Percentiles rank a stretch among this genome's conserved stretches.
These are phyloP conservation scores for Echinops telfairi DNA, from an alignment of 2,113 vertebrate species.

Conservation along the genomic window DNA sequence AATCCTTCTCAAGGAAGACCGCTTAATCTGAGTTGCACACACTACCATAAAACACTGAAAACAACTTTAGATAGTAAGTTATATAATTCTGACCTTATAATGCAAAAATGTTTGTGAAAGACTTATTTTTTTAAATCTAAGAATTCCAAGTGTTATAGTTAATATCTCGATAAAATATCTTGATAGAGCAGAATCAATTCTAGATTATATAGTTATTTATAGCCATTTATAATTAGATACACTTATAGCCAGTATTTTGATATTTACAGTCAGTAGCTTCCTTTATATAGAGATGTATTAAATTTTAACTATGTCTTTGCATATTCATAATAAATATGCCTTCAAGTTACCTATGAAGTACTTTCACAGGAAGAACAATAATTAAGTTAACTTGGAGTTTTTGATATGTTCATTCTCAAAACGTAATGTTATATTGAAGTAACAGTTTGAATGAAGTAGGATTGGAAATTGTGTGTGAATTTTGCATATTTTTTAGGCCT, in stretches of 20 bases:
- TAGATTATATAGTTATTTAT: background rate
- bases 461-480: slow-evolving; percentile 14
- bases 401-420: slow-evolving; percentile 20
- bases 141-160: background rate
- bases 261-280: slow-evolving; percentile 29
- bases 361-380: slow-evolving; percentile 36
- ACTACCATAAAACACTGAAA: background rate
- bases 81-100: slow-evolving; percentile 23
- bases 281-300: slow-evolving; percentile 21
- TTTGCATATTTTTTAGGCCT: slow-evolving; percentile 47
- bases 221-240: too few relatives aligned
- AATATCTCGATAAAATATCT: slow-evolving; percentile 30
- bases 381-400: slow-evolving; percentile 31
- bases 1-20: background rate
- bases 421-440: slow-evolving; percentile 37
- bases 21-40: background rate
- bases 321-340: slow-evolving; percentile 53
- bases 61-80: background rate
- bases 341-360: slow-evolving; percentile 15
- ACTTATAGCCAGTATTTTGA: slow-evolving; percentile 19
- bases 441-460: slow-evolving; percentile 27
- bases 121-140: slow-evolving; percentile 30
- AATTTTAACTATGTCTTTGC: slow-evolving; percentile 53
- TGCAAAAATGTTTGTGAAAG: background rate
- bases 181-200: background rate